phyloP scores from a whole-genome alignment of 2,888 invertebrate species.

The Zygogramma bicolorata region DNA sequence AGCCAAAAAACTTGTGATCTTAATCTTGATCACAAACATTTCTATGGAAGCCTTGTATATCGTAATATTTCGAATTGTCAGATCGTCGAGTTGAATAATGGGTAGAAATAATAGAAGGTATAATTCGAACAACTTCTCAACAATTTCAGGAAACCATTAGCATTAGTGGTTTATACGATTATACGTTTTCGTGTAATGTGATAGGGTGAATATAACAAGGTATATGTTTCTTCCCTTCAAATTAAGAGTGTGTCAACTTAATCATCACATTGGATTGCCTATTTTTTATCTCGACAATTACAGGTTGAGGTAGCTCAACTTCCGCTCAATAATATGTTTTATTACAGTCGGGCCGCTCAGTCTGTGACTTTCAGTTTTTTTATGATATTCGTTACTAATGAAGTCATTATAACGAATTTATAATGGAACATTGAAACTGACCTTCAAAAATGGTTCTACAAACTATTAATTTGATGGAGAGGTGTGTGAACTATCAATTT shows the following conservation, averaged over 20 bases:
- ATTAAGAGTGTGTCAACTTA: slow-evolving; percentile 6
- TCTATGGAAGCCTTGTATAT: too few species aligned
- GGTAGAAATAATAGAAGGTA: too few species aligned
- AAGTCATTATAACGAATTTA: slow-evolving; percentile 56
- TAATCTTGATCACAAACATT: too few species aligned
- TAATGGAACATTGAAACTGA: slow-evolving; percentile 47
- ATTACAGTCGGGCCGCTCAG: slow-evolving; percentile 42
- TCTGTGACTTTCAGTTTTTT: slow-evolving; percentile 42
- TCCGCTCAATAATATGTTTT: slow-evolving; percentile 52
- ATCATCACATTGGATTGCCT: slow-evolving; percentile 9
- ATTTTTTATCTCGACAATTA: slow-evolving; percentile 39
- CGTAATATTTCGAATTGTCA: too few species aligned
- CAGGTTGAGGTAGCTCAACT: slow-evolving; percentile 47
- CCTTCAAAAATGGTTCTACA: slow-evolving; percentile 51
- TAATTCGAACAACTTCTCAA: too few species aligned
- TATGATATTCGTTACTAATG: slow-evolving; percentile 49
- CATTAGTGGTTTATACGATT: background rate
- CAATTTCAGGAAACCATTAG: too few species aligned
- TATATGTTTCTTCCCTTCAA: background rate
- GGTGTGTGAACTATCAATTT: too few species aligned
- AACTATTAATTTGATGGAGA: slow-evolving; percentile 60
- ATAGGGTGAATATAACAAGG: too few species aligned
- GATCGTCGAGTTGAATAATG: too few species aligned
- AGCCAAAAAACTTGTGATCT: too few species aligned
- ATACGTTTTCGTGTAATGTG: background rate